Base-by-base conservation (phyloP, 2,888 invertebrate species). In the Mactromeris polynyma region DNA sequence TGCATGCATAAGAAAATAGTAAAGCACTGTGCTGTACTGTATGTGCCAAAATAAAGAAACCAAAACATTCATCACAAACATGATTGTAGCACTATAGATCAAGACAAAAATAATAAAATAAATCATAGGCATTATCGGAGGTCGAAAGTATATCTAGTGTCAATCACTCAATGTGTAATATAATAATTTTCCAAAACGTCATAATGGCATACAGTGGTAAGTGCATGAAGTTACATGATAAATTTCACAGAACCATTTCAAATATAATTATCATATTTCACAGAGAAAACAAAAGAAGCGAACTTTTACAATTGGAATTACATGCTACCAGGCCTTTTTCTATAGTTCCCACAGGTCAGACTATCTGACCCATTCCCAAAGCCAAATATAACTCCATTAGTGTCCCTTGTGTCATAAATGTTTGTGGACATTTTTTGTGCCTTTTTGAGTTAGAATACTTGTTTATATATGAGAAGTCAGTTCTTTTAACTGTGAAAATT, bases 1-100 rank as follows among this genome's bases (percentile, higher is more conserved):
- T 81, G 89, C 91, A 91, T 91, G 91, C 91, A 91, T 87, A 91
- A 87, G 88, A 91, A 79, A 82, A 89, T 88, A 86, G 86, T 87
- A 89, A 73, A 87, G 87, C 84, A 84, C 38, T 84, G 84, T 84
- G 84, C 81, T 88, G 81, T 54, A 88, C 84, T 81, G 84, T 33
- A 73, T 73, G 36, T 88, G 85, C 82, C 83, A 58, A 83, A 36
- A 73, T 26, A 73, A 33, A 73, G 36, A 73, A 33, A 33, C 36
- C 14, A 73, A 73, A 73, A 33, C 73, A 73, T 73, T 33, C 73
- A 36, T 33, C 33, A 73, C 73, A 36, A 73, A 73, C 73, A 73
- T 73, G 19, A 26, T 64, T 64, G 58, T 26, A 26, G 58, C 58
- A 26, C 58, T 64, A 64, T 64, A 64, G 26, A 64, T 64, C 58